Base-by-base conservation (phyloP, 2,888 invertebrate genomes). In the Torymus tubicola region DNA sequence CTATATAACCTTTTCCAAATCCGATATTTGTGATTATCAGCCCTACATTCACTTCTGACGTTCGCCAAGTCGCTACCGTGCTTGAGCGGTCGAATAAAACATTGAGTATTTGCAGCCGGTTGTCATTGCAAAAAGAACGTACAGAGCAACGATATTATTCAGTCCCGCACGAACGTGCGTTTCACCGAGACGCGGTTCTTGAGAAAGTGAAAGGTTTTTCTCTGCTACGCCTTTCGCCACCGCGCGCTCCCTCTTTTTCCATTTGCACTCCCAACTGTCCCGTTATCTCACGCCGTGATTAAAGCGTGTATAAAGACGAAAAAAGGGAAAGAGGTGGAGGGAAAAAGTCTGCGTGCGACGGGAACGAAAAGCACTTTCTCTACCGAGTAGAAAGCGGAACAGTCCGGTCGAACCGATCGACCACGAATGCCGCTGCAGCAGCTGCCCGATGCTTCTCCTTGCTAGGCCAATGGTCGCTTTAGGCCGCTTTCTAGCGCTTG, bases 311-410 rank as follows among this genome's bases (percentile, higher is more conserved):
- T 16, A 50, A 21, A 16, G 2, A 67, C 52, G 53, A 42, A 74
- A 58, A 53, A 55, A 53, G 21, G 42, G 42, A 53, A 58, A 69
- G 61, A 57, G 42, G 31, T 18, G 3, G 50, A 58, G 55, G 42
- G 55, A 69, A 14, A 61, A 65, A 57, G 63, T 3, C 11, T 12
- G 50, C 0, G 12, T 74, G 57, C 81, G 81, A 70, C 79, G 18
- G 18, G 57, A 65, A 53, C 21, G 68, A 57, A 21, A 42, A 63
- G 78, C 68, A 81, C 78, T 82, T 81, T 82, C 82, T 83, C 82
- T 58, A 8, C 24, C 16, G 16, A 77, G 63, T 83, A 83, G 83
- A 83, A 83, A 83, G 83, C 80, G 82, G 83, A 83, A 79, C 77
- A 60, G 63, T 79, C 68, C 31, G 57, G 53, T 75, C 65, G 42